Evolutionary conservation across 2,113 vertebrate genomes (phyloP), one percentile per base, ranked within the genome.

Genomic region (Camelus bactrianus): DNA sequence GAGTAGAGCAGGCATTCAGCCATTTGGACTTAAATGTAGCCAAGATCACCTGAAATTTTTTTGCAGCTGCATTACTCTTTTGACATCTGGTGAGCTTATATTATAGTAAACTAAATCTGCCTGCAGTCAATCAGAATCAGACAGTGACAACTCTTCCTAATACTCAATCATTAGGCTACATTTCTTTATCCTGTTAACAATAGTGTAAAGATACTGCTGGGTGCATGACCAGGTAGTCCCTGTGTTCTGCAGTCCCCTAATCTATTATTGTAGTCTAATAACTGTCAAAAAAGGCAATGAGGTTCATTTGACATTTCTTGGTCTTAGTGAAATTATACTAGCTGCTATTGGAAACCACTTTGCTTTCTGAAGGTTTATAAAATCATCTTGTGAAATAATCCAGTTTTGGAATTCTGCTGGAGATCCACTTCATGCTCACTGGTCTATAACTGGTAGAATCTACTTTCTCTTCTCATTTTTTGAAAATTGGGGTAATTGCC

Each of bases 361-460:
- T 52, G 42, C 48, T 67, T 95, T 85, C 8, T 38, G 62, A 84
- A 82, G 76, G 73, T 84, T 92, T 54, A 35, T 88, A 67, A 88
- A 77, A 15, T 28, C 70, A 42, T 32, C 38, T 42, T 85, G 65
- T 77, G 48, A 93, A 89, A 73, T 42, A 30, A 72, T 38, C 48
- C 2, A 52, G 30, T 38, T 85, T 75, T 72, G 48, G 86, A 75
- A 95, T 94, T 87, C 88, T 64, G 10, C 82, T 81, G 52, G 73
- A 60, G 35, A 85, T 65, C 19, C 22, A 42, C 79, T 91, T 85
- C 14, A 9, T 56, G 32, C 9, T 89, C 76, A 26, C 32, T 70
- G 81, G 42, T 80, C 65, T 97, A 28, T 73, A 73, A 82, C 91
- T 95, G 77, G 35, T 93, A 93, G 70, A 67, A 26, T 80, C 13